A percentile compares a stretch with the other conserved stretches of the same genome.
Evolutionary conservation across 2,113 vertebrate species (phyloP).

Genomic region (Eira barbara): DNA sequence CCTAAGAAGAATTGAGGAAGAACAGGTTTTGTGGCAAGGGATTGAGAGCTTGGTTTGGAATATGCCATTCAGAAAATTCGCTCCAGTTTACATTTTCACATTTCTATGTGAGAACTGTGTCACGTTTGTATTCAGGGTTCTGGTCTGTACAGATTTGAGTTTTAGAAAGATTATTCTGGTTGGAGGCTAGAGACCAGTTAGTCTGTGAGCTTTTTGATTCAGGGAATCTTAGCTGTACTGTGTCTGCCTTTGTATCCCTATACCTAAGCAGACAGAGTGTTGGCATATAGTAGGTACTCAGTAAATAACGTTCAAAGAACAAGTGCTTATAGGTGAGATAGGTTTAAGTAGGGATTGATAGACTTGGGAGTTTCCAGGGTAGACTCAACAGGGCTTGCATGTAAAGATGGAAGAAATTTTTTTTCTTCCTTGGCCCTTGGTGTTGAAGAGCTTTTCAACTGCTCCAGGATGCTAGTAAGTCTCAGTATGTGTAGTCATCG

Average conservation of each 20-base stretch:
- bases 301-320: neutral
- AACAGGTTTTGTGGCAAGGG: neutral
- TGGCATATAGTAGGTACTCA: neutral
- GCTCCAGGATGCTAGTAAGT: neutral
- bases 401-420: slow-evolving; percentile 1
- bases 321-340: neutral
- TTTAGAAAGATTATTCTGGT: slow-evolving; percentile 21
- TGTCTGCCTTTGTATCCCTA: neutral
- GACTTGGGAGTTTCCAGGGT: neutral
- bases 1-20: neutral
- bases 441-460: slow-evolving; percentile 9
- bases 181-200: slow-evolving; percentile 16
- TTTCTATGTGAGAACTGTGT: neutral
- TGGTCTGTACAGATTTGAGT: slow-evolving; percentile 20
- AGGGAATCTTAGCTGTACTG: neutral
- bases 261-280: neutral
- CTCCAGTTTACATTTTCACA: neutral
- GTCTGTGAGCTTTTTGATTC: neutral
- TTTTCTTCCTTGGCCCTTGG: neutral
- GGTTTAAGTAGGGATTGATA: neutral
- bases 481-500: neutral
- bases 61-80: neutral
- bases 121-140: neutral
- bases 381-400: neutral
- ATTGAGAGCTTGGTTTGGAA: neutral